Percentiles rank a stretch among this genome's conserved stretches.
Conservation (phyloP, 2,797 vertebrate genomes). For the Telmatherina bonti region DNA sequence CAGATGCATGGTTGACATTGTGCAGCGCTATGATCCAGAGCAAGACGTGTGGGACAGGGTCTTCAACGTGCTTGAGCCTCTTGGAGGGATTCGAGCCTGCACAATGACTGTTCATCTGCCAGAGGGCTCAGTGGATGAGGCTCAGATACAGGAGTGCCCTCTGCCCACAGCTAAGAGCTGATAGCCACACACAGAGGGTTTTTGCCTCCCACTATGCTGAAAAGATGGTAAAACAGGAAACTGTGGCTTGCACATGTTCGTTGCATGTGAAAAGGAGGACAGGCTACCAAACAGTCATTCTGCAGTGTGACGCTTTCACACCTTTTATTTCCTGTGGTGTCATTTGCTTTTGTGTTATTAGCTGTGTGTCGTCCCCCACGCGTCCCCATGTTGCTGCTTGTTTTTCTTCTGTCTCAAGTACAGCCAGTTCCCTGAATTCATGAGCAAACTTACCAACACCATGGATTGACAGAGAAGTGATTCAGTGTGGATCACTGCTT, state of each 20-base stretch:
- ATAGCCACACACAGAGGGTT: conserved; percentile 17
- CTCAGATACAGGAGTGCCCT: conserved; percentile 80
- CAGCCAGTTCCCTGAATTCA: background rate
- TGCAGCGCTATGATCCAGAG: conserved; percentile 85
- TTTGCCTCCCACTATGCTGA: background rate
- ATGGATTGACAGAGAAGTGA: background rate
- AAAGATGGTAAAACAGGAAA: conserved; percentile 44
- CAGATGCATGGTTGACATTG: conserved; percentile 87
- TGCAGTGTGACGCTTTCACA: background rate
- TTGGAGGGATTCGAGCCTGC: conserved; percentile 87
- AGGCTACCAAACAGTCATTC: background rate
- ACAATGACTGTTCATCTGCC: conserved; percentile 86
- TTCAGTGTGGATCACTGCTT: background rate
- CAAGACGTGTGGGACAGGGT: conserved; percentile 83
- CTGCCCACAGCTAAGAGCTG: conserved; percentile 76
- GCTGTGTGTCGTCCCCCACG: no score
- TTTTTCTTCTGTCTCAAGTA: background rate
- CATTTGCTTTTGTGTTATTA: background rate
- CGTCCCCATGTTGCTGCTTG: background rate
- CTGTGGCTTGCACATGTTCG: conserved; percentile 24
- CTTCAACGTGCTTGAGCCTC: conserved; percentile 85
- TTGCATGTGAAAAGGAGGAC: conserved; percentile 5
- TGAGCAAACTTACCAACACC: background rate
- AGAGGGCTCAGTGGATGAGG: conserved; percentile 77
- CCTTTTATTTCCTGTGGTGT: background rate